Percentiles rank a stretch among this genome's conserved stretches.
phyloP scores from a whole-genome alignment of 1,140 invertebrate genomes.

The Heliothis virescens region DNA sequence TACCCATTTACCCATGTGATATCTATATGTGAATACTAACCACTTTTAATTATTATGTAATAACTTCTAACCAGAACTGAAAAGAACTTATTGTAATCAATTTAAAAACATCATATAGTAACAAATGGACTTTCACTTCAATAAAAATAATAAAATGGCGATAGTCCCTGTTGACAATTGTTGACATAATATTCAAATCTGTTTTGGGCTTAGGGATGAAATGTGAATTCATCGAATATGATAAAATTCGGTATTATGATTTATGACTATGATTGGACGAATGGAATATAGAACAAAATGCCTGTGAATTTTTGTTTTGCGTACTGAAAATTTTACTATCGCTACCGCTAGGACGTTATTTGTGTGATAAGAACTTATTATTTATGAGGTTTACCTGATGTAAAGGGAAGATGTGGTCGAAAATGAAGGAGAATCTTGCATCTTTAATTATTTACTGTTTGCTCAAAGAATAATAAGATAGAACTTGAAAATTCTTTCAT shows the following conservation, averaged over 20 bases:
- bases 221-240: conserved; percentile 53
- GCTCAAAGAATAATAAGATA: too few species aligned
- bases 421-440: too few species aligned
- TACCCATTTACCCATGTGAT: too few species aligned
- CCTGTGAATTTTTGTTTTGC: conserved; percentile 56
- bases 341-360: too few species aligned
- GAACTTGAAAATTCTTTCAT: too few species aligned
- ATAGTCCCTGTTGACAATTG: conserved; percentile 47
- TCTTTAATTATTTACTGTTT: too few species aligned
- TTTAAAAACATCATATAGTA: too few species aligned
- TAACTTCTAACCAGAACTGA: not conserved
- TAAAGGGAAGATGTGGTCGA: too few species aligned
- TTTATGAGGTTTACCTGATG: too few species aligned
- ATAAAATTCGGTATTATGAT: conserved; percentile 67
- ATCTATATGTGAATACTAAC: not conserved
- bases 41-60: not conserved
- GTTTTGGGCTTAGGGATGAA: conserved; percentile 53
- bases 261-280: conserved; percentile 41
- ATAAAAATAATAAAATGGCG: conserved; percentile 9
- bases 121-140: too few species aligned
- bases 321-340: too few species aligned
- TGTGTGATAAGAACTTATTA: too few species aligned
- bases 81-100: not conserved
- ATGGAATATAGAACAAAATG: conserved; percentile 54
- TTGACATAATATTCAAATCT: conserved; percentile 61